Evolutionary conservation across 2,888 invertebrate species (phyloP).

Genomic region (Busseola fusca): DNA sequence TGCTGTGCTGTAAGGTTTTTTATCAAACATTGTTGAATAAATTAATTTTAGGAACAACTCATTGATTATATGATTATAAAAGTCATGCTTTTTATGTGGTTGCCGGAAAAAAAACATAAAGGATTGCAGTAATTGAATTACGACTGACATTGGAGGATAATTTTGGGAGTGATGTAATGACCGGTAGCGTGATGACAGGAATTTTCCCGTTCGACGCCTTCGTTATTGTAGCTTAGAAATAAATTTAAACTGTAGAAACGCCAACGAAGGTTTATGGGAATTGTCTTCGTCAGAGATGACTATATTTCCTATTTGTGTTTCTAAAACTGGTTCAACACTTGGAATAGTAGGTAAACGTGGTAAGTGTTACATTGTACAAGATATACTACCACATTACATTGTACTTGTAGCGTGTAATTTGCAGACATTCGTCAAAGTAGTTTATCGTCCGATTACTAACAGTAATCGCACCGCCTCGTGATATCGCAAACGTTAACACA

Average conservation of each 20-base stretch:
- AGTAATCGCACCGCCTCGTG: constrained; percentile 6
- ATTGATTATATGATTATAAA: constrained; percentile 59
- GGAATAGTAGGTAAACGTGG: not conserved
- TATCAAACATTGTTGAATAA: constrained; percentile 63
- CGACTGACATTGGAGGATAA: constrained; percentile 16
- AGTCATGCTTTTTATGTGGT: constrained; percentile 55
- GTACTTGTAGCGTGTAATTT: constrained; percentile 29
- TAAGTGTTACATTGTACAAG: constrained; percentile 6
- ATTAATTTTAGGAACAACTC: constrained; percentile 61
- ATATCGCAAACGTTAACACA: constrained; percentile 14
- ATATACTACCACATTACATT: constrained; percentile 5
- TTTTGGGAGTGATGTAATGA: constrained; percentile 27
- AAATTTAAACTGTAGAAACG: not conserved
- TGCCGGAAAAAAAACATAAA: constrained; percentile 37
- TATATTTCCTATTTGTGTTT: not conserved
- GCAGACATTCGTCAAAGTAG: constrained; percentile 45
- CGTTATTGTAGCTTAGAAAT: not conserved
- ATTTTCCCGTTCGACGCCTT: constrained; percentile 2
- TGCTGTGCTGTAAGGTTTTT: constrained; percentile 55
- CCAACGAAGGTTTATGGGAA: constrained; percentile 3
- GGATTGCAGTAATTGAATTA: constrained; percentile 48
- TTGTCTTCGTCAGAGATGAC: not conserved
- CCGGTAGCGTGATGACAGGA: constrained; percentile 2
- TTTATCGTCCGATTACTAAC: constrained; percentile 8
- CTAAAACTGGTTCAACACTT: not conserved